phyloP scores from a whole-genome alignment of 2,113 vertebrate species.

The Spilogale gracilis region DNA sequence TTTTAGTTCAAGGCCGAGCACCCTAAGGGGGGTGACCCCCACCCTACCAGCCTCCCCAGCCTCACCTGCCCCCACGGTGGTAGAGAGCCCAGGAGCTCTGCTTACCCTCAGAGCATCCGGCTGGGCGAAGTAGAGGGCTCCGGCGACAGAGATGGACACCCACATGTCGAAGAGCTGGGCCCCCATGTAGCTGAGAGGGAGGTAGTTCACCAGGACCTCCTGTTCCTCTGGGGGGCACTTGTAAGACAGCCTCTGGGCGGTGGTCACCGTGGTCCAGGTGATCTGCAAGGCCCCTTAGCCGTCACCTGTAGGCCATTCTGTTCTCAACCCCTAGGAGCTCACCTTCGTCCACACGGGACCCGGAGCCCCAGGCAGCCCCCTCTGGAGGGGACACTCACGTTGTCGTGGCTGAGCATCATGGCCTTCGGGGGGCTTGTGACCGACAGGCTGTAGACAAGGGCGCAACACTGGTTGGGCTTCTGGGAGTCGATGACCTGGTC shows the following conservation, averaged over 20 bases:
- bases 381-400: conserved; percentile 85
- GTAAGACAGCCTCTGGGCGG: background rate
- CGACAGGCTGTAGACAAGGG: conserved; percentile 92
- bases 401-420: conserved; percentile 97
- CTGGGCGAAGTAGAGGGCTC: background rate
- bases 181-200: background rate
- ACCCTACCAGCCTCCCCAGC: rapidly evolving
- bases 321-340: background rate
- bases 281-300: background rate
- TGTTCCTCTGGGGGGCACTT: background rate
- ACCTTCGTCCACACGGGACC: background rate
- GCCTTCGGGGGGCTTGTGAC: conserved; percentile 92
- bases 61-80: rapidly evolving
- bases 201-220: conserved; percentile 61
- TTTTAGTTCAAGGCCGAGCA: background rate
- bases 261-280: conserved; percentile 51
- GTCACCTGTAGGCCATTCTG: background rate
- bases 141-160: conserved; percentile 44
- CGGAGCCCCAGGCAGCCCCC: background rate
- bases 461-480: conserved; percentile 96
- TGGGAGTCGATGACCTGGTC: conserved; percentile 87
- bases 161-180: conserved; percentile 63
- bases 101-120: background rate
- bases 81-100: rapidly evolving
- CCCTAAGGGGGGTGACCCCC: background rate